Conservation (phyloP, 2,113 vertebrate species). For the Turdus rufiventris region DNA sequence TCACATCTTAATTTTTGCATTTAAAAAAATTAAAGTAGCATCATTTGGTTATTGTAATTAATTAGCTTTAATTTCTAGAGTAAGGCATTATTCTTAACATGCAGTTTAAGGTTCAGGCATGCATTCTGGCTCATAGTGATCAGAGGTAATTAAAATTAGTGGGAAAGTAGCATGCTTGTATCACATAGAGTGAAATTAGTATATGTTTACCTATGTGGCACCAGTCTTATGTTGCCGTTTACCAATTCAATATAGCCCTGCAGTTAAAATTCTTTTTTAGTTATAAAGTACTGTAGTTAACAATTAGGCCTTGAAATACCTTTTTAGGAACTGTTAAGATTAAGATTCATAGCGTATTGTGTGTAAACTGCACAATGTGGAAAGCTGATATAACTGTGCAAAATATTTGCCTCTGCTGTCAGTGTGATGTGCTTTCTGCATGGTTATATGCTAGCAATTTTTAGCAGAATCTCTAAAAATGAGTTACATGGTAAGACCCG, state of each 20-base stretch:
- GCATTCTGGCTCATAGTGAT: slow-evolving; percentile 75
- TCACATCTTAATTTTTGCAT: slow-evolving; percentile 69
- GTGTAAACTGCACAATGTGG: slow-evolving; percentile 87
- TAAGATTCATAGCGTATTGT: slow-evolving; percentile 82
- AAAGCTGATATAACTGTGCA: slow-evolving; percentile 84
- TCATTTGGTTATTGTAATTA: slow-evolving; percentile 62
- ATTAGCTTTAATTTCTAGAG: slow-evolving; percentile 75
- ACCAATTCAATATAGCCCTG: slow-evolving; percentile 80
- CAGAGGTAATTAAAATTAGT: slow-evolving; percentile 72
- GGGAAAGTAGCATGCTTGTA: slow-evolving; percentile 83
- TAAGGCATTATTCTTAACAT: slow-evolving; percentile 71
- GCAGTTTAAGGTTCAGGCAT: slow-evolving; percentile 78
- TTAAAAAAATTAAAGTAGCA: neutral
- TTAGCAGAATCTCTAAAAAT: slow-evolving; percentile 76
- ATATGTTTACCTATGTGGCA: slow-evolving; percentile 77
- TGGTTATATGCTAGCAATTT: slow-evolving; percentile 83
- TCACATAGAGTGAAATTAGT: slow-evolving; percentile 80
- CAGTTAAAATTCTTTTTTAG: slow-evolving; percentile 78
- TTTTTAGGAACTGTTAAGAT: slow-evolving; percentile 79
- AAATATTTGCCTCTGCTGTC: slow-evolving; percentile 84
- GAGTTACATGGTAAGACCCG: slow-evolving; percentile 76
- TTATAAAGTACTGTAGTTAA: slow-evolving; percentile 82
- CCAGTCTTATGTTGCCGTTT: slow-evolving; percentile 79
- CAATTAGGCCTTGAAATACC: slow-evolving; percentile 81
- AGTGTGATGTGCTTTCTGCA: slow-evolving; percentile 88